phyloP scores from a whole-genome alignment of 2,888 invertebrate genomes.

The Parnassius smintheus region DNA sequence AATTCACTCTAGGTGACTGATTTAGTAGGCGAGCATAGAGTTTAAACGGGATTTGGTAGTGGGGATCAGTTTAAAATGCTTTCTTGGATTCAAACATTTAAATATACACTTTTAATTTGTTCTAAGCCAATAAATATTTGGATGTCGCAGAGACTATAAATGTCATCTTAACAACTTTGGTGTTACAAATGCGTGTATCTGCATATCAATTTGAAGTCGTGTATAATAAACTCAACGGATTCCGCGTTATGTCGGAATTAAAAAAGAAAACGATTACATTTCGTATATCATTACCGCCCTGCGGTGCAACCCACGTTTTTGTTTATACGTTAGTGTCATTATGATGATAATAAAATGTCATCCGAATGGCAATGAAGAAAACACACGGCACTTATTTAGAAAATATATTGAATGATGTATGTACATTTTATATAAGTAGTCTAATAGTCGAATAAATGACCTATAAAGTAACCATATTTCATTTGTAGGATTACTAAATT shows the following conservation, averaged over 20 bases:
- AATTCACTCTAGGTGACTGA: conserved; percentile 62
- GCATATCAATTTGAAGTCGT: conserved; percentile 49
- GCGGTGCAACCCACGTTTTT: conserved; percentile 25
- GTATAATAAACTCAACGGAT: conserved; percentile 45
- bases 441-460: not conserved
- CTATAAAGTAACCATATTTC: no score
- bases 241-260: conserved; percentile 34
- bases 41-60: conserved; percentile 64
- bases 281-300: conserved; percentile 15
- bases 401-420: conserved; percentile 14
- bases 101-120: conserved; percentile 71
- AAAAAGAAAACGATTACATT: conserved; percentile 21
- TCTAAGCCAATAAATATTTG: conserved; percentile 66
- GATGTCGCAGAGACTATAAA: conserved; percentile 56
- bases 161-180: conserved; percentile 51
- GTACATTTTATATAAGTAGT: conserved; percentile 8
- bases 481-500: no score
- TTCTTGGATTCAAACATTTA: conserved; percentile 50
- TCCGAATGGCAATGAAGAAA: conserved; percentile 16
- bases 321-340: conserved; percentile 24
- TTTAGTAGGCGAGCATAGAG: conserved; percentile 40
- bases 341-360: conserved; percentile 22
- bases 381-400: conserved; percentile 1
- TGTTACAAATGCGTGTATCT: conserved; percentile 52
- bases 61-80: conserved; percentile 51